A percentile compares a stretch with the other conserved stretches of the same genome.
Conservation (phyloP, 2,888 invertebrate species). For the Clunio marinus region DNA sequence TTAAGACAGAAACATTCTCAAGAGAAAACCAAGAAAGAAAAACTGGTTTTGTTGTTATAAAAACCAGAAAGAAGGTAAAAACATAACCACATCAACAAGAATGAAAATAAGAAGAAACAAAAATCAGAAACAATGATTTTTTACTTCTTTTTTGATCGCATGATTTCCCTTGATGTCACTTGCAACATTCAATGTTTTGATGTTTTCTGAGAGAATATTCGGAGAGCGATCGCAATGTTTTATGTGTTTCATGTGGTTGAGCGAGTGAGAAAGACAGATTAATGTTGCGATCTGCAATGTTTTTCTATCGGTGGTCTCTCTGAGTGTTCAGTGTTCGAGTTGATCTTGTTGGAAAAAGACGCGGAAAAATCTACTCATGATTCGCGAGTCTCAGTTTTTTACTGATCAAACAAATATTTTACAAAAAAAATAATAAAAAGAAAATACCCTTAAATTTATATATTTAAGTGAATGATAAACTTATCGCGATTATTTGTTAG, state of each 20-base stretch:
- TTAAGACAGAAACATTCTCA: slow-evolving; percentile 14
- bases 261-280: not conserved
- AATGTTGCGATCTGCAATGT: slow-evolving; percentile 3
- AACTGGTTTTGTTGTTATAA: slow-evolving; percentile 20
- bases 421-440: not conserved
- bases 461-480: slow-evolving; percentile 35
- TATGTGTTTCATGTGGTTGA: not conserved
- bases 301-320: not conserved
- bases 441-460: slow-evolving; percentile 12
- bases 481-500: slow-evolving; percentile 36
- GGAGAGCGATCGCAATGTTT: not conserved
- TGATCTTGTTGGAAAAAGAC: slow-evolving; percentile 38
- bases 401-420: slow-evolving; percentile 15
- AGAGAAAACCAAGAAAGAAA: not conserved
- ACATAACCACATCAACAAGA: slow-evolving; percentile 33
- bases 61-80: slow-evolving; percentile 22
- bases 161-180: not conserved
- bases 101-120: not conserved
- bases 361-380: slow-evolving; percentile 15
- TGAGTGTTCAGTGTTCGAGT: slow-evolving; percentile 31
- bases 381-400: slow-evolving; percentile 2
- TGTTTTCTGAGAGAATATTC: not conserved
- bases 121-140: too few relatives aligned
- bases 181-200: not conserved
- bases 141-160: not conserved